These are phyloP conservation scores for Lethrus apterus DNA, from an alignment of 1,140 invertebrate genomes.

Conservation along the genomic window DNA sequence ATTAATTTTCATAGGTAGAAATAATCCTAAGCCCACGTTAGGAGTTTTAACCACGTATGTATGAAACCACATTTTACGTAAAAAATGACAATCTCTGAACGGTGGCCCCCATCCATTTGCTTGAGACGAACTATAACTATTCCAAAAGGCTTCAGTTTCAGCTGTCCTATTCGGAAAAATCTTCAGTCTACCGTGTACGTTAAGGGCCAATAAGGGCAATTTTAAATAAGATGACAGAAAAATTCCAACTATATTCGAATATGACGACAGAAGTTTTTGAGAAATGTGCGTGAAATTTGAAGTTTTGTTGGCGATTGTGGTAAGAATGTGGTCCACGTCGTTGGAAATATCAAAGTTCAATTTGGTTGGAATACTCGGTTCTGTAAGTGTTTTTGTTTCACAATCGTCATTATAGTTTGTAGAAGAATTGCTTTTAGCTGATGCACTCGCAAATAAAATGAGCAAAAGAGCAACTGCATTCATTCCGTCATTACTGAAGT, in stretches of 20 bases:
- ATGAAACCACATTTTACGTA: constrained; percentile 17
- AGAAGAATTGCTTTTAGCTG: not conserved
- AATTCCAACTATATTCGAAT: constrained; percentile 2
- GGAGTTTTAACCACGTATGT: constrained; percentile 16
- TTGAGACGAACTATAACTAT: constrained; percentile 2
- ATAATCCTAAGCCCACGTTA: constrained; percentile 24
- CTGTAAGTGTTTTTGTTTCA: constrained; percentile 10
- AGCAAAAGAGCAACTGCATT: constrained; percentile 3
- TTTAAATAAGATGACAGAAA: not conserved
- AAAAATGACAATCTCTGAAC: constrained; percentile 18
- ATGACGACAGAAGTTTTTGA: not conserved
- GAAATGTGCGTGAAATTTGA: constrained; percentile 6
- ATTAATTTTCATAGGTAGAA: constrained; percentile 32
- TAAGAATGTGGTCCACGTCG: not conserved
- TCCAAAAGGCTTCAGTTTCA: constrained; percentile 19
- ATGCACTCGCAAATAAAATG: not conserved
- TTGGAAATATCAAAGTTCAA: constrained; percentile 7
- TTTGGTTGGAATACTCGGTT: constrained; percentile 4
- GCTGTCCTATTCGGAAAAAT: constrained; percentile 13
- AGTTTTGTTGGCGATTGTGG: not conserved
- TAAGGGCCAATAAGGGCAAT: constrained; percentile 5
- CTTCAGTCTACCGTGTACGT: constrained; percentile 7
- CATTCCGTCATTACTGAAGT: constrained; percentile 15
- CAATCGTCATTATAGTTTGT: not conserved
- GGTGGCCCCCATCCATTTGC: constrained; percentile 18